Base-by-base conservation (phyloP, 2,888 invertebrate species). In the Teleogryllus oceanicus region DNA sequence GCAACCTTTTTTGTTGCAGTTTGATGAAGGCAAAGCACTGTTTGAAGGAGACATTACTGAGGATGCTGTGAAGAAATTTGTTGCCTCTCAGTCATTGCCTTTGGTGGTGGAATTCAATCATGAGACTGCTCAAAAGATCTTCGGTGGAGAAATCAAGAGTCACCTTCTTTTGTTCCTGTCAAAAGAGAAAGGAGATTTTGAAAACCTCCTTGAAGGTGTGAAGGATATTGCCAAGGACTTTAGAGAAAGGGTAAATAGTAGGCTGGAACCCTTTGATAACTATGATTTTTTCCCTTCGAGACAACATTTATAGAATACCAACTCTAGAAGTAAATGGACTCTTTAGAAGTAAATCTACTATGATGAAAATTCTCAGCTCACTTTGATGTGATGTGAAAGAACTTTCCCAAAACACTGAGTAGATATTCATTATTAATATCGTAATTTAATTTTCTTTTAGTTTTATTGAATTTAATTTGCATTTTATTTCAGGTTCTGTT, bases 71-170 rank as follows among this genome's bases (percentile, higher is more conserved):
- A 93, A 93, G 88, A 92, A 93, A 84, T 98, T 98, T 90, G 92
- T 98, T 83, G 89, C 91, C 82, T 90, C 92, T 75, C 93, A 97
- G 86, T 92, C 96, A 80, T 90, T 99, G 86, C 98, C 98, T 24
- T 88, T 96, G 83, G 92, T 98, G 83, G 94, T 97, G 80, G 98
- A 99, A 88, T 99, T 99, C 90, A 97, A 96, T 84, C 97, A 98
- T 85, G 96, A 98, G 88, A 97, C 97, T 50, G 99, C 99, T 16
- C 95, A 96, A 86, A 98, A 98, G 88, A 97, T 99, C 89, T 99
- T 99, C 87, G 97, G 98, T 80, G 99, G 99, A 84, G 96, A 97
- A 82, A 95, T 99, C 89, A 98, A 99, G 89, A 96, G 94, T 85
- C 99, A 99, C 88, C 91, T 98, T 84, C 91, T 99, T 83, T 89